Conservation (phyloP, 2,797 vertebrate species). For the Orientallactaga sibirica region DNA sequence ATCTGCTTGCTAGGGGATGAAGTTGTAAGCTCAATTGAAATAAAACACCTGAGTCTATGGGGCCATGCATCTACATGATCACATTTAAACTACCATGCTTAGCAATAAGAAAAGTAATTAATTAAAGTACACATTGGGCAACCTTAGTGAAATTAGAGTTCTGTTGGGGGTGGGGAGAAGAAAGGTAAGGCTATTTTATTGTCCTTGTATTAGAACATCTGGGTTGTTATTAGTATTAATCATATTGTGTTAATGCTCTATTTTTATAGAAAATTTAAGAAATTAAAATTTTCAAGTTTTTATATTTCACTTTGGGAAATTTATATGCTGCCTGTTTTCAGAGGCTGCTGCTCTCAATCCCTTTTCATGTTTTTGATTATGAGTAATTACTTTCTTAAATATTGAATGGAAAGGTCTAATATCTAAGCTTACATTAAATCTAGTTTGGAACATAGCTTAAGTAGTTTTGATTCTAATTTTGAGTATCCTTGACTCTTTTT, state of each 20-base stretch:
- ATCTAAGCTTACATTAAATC: constrained; percentile 42
- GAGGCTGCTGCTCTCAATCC: constrained; percentile 4
- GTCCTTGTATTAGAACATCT: constrained; percentile 29
- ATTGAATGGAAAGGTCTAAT: constrained; percentile 36
- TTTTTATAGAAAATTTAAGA: constrained; percentile 48
- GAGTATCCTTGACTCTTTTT: constrained; percentile 20
- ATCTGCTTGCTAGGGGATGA: too few species aligned
- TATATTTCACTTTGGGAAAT: background rate
- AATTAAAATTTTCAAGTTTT: constrained; percentile 54
- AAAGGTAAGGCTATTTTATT: constrained; percentile 45
- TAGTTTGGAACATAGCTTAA: constrained; percentile 30
- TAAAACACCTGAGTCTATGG: too few species aligned
- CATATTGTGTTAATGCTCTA: constrained; percentile 13
- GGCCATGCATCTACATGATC: too few species aligned
- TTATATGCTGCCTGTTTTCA: constrained; percentile 39
- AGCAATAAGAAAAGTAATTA: too few species aligned
- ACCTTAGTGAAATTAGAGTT: constrained; percentile 56
- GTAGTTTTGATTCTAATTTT: constrained; percentile 51
- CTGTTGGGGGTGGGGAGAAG: background rate
- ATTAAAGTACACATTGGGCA: constrained; percentile 15
- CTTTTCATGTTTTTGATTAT: constrained; percentile 59
- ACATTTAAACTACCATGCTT: too few species aligned
- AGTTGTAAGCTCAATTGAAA: too few species aligned
- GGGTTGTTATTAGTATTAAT: constrained; percentile 31
- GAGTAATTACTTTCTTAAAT: constrained; percentile 61